These are phyloP conservation scores for Melikaiella ostensackeni DNA, from an alignment of 2,888 invertebrate species.

Conservation along the genomic window DNA sequence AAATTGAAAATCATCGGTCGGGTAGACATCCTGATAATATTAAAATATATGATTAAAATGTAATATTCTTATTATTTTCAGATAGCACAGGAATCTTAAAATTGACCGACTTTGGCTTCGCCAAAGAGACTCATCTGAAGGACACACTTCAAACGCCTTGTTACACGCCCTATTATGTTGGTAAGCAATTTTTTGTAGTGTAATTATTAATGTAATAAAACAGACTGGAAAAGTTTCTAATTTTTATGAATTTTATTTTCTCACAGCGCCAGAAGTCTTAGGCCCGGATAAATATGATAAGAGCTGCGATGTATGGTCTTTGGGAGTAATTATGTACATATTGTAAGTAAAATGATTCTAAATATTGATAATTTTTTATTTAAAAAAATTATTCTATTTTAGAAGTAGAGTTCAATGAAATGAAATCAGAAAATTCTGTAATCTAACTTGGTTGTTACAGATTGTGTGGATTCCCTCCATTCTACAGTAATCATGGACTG, in stretches of 20 bases:
- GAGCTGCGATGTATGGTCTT: slow-evolving; percentile 99
- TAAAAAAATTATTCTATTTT: not conserved
- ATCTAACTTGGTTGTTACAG: slow-evolving; percentile 68
- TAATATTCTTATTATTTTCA: slow-evolving; percentile 59
- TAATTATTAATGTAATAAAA: slow-evolving; percentile 17
- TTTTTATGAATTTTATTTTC: slow-evolving; percentile 20
- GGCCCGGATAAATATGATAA: slow-evolving; percentile 99
- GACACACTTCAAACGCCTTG: slow-evolving; percentile 98
- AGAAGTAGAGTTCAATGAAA: not conserved
- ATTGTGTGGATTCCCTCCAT: slow-evolving; percentile 98
- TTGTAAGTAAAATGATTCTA: slow-evolving; percentile 80
- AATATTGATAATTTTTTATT: slow-evolving; percentile 24
- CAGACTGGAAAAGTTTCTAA: not conserved
- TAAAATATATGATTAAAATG: slow-evolving; percentile 15
- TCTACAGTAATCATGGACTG: slow-evolving; percentile 97
- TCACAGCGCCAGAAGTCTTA: slow-evolving; percentile 89
- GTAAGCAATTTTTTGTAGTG: slow-evolving; percentile 77
- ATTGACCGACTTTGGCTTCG: slow-evolving; percentile 99
- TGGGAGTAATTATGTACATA: slow-evolving; percentile 99
- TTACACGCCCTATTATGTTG: slow-evolving; percentile 99
- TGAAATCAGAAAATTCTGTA: not conserved
- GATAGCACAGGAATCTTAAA: slow-evolving; percentile 90
- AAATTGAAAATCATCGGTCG: no score
- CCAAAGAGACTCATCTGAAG: slow-evolving; percentile 93
- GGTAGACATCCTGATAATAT: no score